A percentile compares a stretch with the other conserved stretches of the same genome.
These are phyloP conservation scores for Drosophila meridionalis DNA, from an alignment of 2,888 invertebrate species.

Conservation along the genomic window DNA sequence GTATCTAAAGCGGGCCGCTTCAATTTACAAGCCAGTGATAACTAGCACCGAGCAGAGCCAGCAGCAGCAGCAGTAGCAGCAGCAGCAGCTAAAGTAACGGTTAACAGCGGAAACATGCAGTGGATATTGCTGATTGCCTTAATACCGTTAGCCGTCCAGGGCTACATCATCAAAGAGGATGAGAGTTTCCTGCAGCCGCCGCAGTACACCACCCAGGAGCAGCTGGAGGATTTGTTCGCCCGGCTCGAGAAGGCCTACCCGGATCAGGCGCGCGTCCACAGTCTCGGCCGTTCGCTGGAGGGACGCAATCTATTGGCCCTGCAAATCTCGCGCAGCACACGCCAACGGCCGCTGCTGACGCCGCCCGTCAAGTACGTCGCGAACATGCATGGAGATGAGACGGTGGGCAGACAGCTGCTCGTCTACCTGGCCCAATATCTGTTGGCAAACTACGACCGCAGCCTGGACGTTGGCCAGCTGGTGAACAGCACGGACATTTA, in stretches of 20 bases:
- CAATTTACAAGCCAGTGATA: slow-evolving; percentile 76
- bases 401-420: slow-evolving; percentile 93
- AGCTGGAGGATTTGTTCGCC: slow-evolving; percentile 88
- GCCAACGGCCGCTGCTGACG: slow-evolving; percentile 86
- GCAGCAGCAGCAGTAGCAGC: slow-evolving; percentile 1
- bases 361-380: slow-evolving; percentile 98
- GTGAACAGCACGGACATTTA: slow-evolving; percentile 96
- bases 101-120: slow-evolving; percentile 35
- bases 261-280: slow-evolving; percentile 89
- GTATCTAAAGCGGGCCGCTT: slow-evolving; percentile 20
- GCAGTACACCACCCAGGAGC: slow-evolving; percentile 90
- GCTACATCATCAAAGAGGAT: slow-evolving; percentile 82
- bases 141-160: slow-evolving; percentile 30
- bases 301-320: slow-evolving; percentile 90
- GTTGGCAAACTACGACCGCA: slow-evolving; percentile 90
- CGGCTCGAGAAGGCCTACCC: slow-evolving; percentile 89
- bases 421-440: slow-evolving; percentile 94
- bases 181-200: slow-evolving; percentile 87
- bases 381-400: slow-evolving; percentile 98
- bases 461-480: slow-evolving; percentile 89
- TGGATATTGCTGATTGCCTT: slow-evolving; percentile 26
- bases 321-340: slow-evolving; percentile 91
- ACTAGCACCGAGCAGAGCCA: slow-evolving; percentile 37
- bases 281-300: slow-evolving; percentile 93
- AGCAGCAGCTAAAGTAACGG: slow-evolving; percentile 14